phyloP scores from a whole-genome alignment of 2,113 vertebrate genomes.

The Leptobrachium leishanense region DNA sequence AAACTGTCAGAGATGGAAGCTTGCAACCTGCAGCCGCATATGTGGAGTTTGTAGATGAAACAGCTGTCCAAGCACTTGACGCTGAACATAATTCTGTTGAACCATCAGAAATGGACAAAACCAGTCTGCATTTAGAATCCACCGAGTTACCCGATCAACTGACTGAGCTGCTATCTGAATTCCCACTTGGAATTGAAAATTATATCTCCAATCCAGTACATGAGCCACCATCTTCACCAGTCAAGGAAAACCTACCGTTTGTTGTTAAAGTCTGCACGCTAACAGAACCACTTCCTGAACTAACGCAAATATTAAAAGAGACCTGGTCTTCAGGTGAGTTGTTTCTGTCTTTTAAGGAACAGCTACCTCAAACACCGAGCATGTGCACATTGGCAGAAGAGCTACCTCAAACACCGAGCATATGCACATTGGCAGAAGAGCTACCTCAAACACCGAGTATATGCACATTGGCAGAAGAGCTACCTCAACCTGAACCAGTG shows the following conservation, averaged over 20 bases:
- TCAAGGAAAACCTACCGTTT: no score
- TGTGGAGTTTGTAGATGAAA: background rate
- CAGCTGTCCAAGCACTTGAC: background rate
- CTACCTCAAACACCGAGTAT: no score
- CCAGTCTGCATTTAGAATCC: background rate
- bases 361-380: no score
- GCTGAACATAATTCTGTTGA: background rate
- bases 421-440: no score
- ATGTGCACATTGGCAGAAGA: no score
- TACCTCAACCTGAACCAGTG: no score
- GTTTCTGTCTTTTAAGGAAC: no score
- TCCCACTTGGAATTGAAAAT: slow-evolving; percentile 70
- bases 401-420: no score
- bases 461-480: no score
- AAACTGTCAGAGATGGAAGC: background rate
- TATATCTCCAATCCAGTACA: background rate
- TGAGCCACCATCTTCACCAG: no score
- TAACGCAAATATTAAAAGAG: background rate
- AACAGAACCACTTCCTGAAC: background rate
- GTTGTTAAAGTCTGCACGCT: no score
- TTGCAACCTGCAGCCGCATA: no score
- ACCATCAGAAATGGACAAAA: background rate
- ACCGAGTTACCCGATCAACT: slow-evolving; percentile 62
- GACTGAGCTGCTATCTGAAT: slow-evolving; percentile 66
- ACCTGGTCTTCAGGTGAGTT: background rate